Evolutionary conservation across 2,888 invertebrate genomes (phyloP).

Genomic region (Emesis castigata): DNA sequence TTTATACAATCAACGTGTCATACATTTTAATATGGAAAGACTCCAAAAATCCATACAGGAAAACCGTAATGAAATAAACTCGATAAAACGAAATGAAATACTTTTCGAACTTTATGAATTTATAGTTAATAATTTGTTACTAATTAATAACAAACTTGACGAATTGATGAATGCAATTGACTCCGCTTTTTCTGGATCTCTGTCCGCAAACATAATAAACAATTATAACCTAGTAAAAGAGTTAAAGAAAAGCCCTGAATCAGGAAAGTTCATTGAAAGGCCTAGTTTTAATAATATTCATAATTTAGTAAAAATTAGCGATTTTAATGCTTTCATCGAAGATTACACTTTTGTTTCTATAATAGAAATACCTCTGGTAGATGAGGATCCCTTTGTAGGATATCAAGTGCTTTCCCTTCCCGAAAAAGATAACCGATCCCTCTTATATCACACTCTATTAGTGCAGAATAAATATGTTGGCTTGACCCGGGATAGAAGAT

Average conservation of each 20-base stretch:
- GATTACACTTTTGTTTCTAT: background rate
- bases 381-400: background rate
- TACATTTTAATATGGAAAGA: background rate
- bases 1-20: background rate
- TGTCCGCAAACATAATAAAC: background rate
- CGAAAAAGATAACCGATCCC: slow-evolving; percentile 3
- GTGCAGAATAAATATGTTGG: slow-evolving; percentile 14
- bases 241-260: background rate
- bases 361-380: background rate
- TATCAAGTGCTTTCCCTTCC: slow-evolving; percentile 2
- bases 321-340: background rate
- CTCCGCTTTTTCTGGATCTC: background rate
- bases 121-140: background rate
- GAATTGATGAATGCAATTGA: background rate
- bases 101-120: background rate
- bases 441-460: slow-evolving; percentile 16
- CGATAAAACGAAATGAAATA: background rate
- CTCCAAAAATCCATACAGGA: background rate
- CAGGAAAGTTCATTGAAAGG: background rate
- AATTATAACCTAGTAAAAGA: background rate
- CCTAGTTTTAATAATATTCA: background rate
- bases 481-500: slow-evolving; percentile 4
- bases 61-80: background rate
- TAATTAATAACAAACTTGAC: background rate
- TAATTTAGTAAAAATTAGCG: background rate